Evolutionary conservation across 2,113 vertebrate genomes (phyloP).

Genomic region (Centrocercus urophasianus): DNA sequence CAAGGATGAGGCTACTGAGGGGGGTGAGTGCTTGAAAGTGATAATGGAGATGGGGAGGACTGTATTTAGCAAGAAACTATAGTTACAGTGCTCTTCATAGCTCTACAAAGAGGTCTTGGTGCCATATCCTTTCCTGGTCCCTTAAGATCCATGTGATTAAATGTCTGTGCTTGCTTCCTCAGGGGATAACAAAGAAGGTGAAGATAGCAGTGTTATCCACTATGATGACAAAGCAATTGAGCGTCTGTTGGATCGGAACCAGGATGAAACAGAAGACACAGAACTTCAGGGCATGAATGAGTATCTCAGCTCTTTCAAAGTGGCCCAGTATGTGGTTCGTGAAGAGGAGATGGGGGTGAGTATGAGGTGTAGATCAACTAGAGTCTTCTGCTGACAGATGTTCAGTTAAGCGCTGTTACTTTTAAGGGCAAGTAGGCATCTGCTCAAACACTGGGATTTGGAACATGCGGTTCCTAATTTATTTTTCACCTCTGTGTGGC

Average conservation of each 20-base stretch:
- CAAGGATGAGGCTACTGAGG: conserved; percentile 92
- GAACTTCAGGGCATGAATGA: conserved; percentile 99
- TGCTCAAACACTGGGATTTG: not conserved
- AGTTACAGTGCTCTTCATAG: not conserved
- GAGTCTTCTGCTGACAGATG: not conserved
- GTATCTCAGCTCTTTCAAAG: conserved; percentile 98
- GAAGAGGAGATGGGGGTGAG: conserved; percentile 96
- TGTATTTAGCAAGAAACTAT: not conserved
- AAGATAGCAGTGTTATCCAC: conserved; percentile 97
- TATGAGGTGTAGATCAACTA: not conserved
- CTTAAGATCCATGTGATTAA: not conserved
- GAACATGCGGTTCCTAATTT: not conserved
- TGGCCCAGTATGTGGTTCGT: conserved; percentile 97
- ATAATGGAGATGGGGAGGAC: not conserved
- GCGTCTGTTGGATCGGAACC: conserved; percentile 92
- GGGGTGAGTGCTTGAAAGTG: conserved; percentile 73
- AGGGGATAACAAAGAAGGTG: conserved; percentile 94
- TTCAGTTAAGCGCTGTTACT: not conserved
- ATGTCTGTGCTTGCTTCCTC: not conserved
- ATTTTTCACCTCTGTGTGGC: conserved; percentile 11
- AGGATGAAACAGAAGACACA: conserved; percentile 94
- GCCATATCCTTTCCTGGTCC: not conserved
- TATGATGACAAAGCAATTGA: conserved; percentile 97
- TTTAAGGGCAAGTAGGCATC: not conserved
- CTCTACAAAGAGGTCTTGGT: not conserved